phyloP scores from a whole-genome alignment of 37 sponge, comb jelly and placozoan species.

The Diacarnus erythraeanus region DNA sequence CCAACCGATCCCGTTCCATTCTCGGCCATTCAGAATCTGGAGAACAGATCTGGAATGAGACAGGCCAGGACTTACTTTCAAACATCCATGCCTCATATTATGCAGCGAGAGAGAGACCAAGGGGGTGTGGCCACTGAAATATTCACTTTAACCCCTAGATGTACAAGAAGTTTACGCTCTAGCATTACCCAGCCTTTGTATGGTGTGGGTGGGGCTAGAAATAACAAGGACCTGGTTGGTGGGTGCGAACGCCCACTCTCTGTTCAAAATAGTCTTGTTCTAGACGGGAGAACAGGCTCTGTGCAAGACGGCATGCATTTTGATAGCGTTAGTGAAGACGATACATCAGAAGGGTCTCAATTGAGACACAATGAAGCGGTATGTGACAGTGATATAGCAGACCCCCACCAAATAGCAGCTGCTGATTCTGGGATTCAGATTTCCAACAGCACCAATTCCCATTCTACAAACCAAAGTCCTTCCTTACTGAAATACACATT shows the following conservation, averaged over 20 bases:
- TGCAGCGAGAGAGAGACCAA: neutral
- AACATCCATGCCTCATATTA: constrained; percentile 19
- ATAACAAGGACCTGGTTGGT: no score
- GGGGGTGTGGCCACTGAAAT: neutral
- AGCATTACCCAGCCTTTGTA: neutral
- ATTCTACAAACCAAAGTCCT: no score
- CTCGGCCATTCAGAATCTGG: neutral
- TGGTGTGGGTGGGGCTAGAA: neutral
- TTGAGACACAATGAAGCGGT: neutral
- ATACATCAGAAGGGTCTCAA: neutral
- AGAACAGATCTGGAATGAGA: neutral
- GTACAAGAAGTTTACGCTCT: constrained; percentile 5
- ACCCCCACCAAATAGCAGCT: neutral
- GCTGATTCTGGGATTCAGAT: constrained; percentile 40
- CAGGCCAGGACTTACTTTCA: neutral
- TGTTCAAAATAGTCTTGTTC: constrained; percentile 20
- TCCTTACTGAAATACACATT: no score
- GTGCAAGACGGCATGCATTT: neutral
- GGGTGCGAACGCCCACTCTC: neutral
- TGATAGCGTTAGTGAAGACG: neutral
- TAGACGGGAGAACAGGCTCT: neutral
- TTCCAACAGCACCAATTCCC: no score
- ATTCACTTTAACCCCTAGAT: neutral
- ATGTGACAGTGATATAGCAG: neutral
- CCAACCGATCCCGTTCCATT: constrained; percentile 19